These are phyloP conservation scores for Corythornis cristatus DNA, from an alignment of 2,113 vertebrate genomes.

Conservation along the genomic window DNA sequence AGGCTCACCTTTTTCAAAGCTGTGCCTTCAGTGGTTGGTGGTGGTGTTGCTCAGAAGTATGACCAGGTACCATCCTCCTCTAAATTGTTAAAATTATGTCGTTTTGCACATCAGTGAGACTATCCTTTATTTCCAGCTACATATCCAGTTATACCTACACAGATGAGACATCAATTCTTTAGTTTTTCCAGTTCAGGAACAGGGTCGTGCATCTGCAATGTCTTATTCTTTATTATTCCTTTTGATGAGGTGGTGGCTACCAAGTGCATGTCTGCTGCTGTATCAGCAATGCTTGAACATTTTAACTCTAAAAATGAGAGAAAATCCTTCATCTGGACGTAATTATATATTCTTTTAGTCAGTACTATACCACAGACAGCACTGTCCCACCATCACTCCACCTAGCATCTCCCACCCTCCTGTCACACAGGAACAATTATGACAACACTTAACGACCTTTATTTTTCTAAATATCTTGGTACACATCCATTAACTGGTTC, in stretches of 20 bases:
- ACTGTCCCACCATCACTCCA: not conserved
- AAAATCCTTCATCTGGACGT: not conserved
- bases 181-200: not conserved
- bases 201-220: not conserved
- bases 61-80: not conserved
- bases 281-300: not conserved
- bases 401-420: not conserved
- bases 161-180: not conserved
- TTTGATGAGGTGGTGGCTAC: not conserved
- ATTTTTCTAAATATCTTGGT: not conserved
- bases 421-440: too few relatives aligned
- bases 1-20: not conserved
- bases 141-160: not conserved
- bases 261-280: fast-evolving
- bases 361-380: not conserved
- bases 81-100: not conserved
- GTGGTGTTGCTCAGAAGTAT: not conserved
- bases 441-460: not conserved
- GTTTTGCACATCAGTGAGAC: not conserved
- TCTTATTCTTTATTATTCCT: not conserved
- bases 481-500: fast-evolving
- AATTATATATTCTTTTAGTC: not conserved
- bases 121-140: not conserved
- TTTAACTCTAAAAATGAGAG: not conserved
- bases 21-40: fast-evolving